Evolutionary conservation across 2,888 invertebrate genomes (phyloP), one percentile per base, ranked within the genome.

Genomic region (Thymelicus sylvestris): DNA sequence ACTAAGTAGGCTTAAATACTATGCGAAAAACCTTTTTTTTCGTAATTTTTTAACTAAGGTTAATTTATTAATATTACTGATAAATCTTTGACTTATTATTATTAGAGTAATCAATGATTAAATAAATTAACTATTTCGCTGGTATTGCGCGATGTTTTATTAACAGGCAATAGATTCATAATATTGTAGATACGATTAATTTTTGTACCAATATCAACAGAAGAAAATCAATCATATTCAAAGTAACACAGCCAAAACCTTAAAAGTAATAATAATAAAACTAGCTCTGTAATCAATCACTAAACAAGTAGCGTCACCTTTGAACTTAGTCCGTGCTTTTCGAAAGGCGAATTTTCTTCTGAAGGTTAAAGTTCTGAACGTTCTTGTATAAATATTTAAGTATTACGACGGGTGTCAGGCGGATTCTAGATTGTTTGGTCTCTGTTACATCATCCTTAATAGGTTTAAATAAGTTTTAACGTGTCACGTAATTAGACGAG

Each of bases 271-370:
- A 52, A 52, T 8, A 52, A 6, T 59, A 7, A 13, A 59, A n/a
- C n/a, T 13, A 7, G n/a, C 4, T 13, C n/a, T 57, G 0, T 38
- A 59, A 59, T 59, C 31, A 59, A 38, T 82, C 76, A 85, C 77
- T 67, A 81, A 88, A 91, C 90, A 87, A 74, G 91, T 86, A 82
- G 81, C 70, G 64, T 79, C 82, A 91, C 88, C 91, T 91, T 86
- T 91, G 91, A 90, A 89, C 91, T 90, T 82, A 84, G 83, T 79
- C 65, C 73, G 61, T 72, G 39, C 64, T 31, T 69, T 72, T 73
- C 72, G 75, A 77, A 77, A 79, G 75, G 74, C 73, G 47, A 71
- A 66, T 71, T 71, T 71, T 71, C 74, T 81, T 80, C 79, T 57
- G 74, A 76, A 77, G 79, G 77, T 76, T 76, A 72, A 62, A 66